Percentiles rank a stretch among this genome's conserved stretches.
Conservation (phyloP, 1,140 invertebrate species). For the Propsilocerus akamusi region DNA sequence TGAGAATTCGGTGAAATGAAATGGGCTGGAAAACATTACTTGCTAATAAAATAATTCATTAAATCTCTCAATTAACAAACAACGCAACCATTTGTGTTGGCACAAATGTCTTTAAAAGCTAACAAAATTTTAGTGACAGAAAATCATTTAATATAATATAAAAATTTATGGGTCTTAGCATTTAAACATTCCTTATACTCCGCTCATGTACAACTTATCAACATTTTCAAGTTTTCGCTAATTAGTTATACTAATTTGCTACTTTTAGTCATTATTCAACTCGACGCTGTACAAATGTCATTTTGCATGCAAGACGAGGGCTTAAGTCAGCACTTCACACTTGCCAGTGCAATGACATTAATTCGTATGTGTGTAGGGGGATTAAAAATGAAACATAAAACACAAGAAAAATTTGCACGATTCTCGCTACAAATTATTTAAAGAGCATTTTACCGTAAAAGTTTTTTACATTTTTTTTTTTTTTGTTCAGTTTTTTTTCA, state of each 20-base stretch:
- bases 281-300: not conserved
- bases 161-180: no score
- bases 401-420: constrained; percentile 2
- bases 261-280: not conserved
- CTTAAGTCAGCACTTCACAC: not conserved
- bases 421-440: not conserved
- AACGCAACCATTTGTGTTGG: no score
- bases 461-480: not conserved
- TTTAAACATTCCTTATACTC: no score
- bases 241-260: constrained; percentile 1
- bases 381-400: constrained; percentile 1
- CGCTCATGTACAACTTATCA: no score
- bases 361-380: not conserved
- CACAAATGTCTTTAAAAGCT: no score
- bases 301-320: not conserved
- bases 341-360: not conserved
- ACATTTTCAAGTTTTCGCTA: no score
- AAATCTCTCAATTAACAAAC: no score
- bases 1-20: no score
- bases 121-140: no score
- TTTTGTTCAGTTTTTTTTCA: not conserved
- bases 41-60: no score
- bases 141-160: no score
- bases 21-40: no score
- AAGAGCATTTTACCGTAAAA: constrained; percentile 2